Base-by-base conservation (phyloP, 2,797 vertebrate genomes). In the Cyclura pinguis region DNA sequence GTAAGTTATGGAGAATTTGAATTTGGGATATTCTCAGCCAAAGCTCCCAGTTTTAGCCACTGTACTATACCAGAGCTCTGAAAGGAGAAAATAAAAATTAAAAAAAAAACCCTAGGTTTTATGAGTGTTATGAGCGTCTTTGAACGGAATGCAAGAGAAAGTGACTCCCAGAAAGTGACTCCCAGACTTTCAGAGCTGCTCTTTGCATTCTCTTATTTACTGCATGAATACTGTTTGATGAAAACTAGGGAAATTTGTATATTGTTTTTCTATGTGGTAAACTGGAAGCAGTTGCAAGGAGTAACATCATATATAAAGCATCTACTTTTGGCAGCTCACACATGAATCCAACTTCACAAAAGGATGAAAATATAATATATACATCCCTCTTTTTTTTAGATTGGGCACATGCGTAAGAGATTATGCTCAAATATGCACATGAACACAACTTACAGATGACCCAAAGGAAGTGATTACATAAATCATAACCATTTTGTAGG, bases 391-490 rank as follows among this genome's bases (percentile, higher is more conserved):
- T 64, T 14, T 67, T 62, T 80, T 42, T 14, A 62, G 20, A 50
- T n/a, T 59, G 10, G 62, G 18, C 50, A 6, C 24, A 85, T 64
- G 55, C 73, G 20, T 52, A 13, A 84, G 6, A 81, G n/a, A 57
- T 47, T 67, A 24, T 76, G 32, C 24, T 64, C 78, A 86, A 74
- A 35, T 20, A 24, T 55, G 77, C 62, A 38, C 13, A 22, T 80
- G 83, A 80, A 80, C 35, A 57, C 74, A 67, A 78, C 50, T 32
- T 80, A 50, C 20, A 35, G 62, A 47, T 24, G 6, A 4, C 20
- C 74, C 27, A 89, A 89, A 77, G 57, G 88, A 93, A 78, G 76
- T 74, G 81, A 86, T 91, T 89, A 90, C 18, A 73, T 52, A 67
- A 88, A 82, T 74, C 52, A 80, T 47, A 20, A 64, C 81, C 38